Base-by-base conservation (phyloP, 2,888 invertebrate species). In the Leuctra nigra region DNA sequence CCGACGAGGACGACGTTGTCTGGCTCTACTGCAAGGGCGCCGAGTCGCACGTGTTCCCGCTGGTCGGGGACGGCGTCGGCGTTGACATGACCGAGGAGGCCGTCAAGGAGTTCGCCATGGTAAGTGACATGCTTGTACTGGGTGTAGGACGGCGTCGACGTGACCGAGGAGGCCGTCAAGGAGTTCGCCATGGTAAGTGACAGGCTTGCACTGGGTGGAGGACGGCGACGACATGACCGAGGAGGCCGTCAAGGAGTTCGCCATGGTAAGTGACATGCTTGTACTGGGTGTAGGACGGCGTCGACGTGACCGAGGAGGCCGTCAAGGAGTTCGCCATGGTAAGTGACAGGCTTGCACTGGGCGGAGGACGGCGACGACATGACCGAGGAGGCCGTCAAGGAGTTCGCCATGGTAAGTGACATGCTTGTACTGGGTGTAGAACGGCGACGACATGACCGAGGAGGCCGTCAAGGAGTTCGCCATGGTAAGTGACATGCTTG, bases 21-120 rank as follows among this genome's bases (percentile, higher is more conserved):
- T 84, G 82, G 80, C 70, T 91, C 35, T 81, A 86, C 63, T 85
- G 86, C 64, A 91, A 91, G 73, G 91, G 91, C 1, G 91, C 91
- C 2, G 91, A 91, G 67, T 82, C 85, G 54, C 77, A 86, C 35
- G 77, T 91, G 1, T 77, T 91, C 59, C 84, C 87, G 0, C 70
- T 86, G n/a, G 70, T 74, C 33, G 65, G 63, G 1, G 59, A 65
- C 0, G 78, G 78, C 4, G n/a, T n/a, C n/a, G 72, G 72, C 2
- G 60, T 67, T 3, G 63, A 67, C 4, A 66, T 69, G 24, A 72
- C 75, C 1, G 64, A 72, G 20, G 63, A 66, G 4, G 75, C 77
- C 59, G 74, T 81, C 1, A 69, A 72, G 41, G 76, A 78, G 38
- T 81, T 77, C 68, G 79, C 81, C 2, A 66, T 72, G 74, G 81